Evolutionary conservation across 92 coral and sea anemone species (phyloP).

Genomic region (Epizoanthus ramosus): DNA sequence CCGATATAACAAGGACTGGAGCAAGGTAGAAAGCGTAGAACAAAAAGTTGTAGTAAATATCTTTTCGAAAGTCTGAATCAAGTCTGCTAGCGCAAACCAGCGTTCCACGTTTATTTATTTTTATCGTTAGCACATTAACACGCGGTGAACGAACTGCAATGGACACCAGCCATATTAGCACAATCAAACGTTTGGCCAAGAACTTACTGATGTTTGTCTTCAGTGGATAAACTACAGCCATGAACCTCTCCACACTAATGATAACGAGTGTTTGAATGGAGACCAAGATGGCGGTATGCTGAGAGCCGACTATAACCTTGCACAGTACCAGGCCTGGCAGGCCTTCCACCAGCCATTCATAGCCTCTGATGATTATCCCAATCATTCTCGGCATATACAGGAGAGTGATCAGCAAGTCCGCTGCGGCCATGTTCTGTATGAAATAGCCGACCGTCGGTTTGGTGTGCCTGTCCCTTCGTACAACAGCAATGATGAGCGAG

Average conservation of each 20-base stretch:
- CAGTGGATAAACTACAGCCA: conserved; percentile 16
- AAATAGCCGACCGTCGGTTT: conserved; percentile 12
- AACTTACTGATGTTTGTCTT: not conserved
- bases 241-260: not conserved
- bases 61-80: not conserved
- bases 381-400: conserved; percentile 37
- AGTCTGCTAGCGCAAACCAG: not conserved
- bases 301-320: not conserved
- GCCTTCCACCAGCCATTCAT: conserved; percentile 1
- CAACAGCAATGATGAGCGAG: conserved; percentile 12
- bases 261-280: not conserved
- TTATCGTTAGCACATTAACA: not conserved
- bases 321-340: not conserved
- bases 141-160: not conserved
- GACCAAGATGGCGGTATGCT: not conserved
- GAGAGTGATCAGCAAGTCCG: conserved; percentile 15
- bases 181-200: not conserved
- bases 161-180: not conserved
- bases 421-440: conserved; percentile 19
- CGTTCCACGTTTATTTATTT: not conserved
- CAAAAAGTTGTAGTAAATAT: not conserved
- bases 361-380: not conserved
- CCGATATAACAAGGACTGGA: not conserved
- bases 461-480: not conserved
- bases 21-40: not conserved